Evolutionary conservation across 2,797 vertebrate species (phyloP).

Genomic region (Tokudaia tokunoshimensis): DNA sequence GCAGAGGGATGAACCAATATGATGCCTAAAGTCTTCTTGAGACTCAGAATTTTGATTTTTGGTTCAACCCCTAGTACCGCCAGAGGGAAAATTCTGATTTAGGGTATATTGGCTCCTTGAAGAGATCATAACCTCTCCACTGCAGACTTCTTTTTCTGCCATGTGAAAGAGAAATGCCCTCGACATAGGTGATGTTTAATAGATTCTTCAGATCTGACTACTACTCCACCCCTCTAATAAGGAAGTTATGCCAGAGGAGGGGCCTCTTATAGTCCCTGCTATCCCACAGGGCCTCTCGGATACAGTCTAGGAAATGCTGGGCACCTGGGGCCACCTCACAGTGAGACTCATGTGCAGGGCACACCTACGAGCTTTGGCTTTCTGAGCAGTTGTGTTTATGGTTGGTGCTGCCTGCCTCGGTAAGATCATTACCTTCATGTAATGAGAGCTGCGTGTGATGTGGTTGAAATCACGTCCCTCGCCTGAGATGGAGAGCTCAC

Average conservation of each 20-base stretch:
- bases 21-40: neutral
- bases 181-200: neutral
- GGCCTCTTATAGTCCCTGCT: neutral
- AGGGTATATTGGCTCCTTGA: neutral
- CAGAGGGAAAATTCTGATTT: neutral
- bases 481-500: constrained; percentile 69
- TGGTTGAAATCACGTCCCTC: constrained; percentile 73
- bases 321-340: neutral
- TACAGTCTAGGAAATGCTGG: neutral
- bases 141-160: constrained; percentile 11
- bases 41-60: constrained; percentile 1
- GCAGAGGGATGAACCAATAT: neutral
- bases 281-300: neutral
- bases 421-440: constrained; percentile 78
- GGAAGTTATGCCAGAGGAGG: neutral
- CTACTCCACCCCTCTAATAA: neutral
- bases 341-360: neutral
- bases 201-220: constrained; percentile 20
- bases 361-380: constrained; percentile 58
- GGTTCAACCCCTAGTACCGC: neutral
- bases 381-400: constrained; percentile 72
- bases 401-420: constrained; percentile 70
- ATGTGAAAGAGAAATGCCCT: neutral
- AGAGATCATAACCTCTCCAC: neutral
- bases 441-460: constrained; percentile 76